These are phyloP conservation scores for Cephus pygmeus DNA, from an alignment of 2,888 invertebrate genomes.

Conservation along the genomic window DNA sequence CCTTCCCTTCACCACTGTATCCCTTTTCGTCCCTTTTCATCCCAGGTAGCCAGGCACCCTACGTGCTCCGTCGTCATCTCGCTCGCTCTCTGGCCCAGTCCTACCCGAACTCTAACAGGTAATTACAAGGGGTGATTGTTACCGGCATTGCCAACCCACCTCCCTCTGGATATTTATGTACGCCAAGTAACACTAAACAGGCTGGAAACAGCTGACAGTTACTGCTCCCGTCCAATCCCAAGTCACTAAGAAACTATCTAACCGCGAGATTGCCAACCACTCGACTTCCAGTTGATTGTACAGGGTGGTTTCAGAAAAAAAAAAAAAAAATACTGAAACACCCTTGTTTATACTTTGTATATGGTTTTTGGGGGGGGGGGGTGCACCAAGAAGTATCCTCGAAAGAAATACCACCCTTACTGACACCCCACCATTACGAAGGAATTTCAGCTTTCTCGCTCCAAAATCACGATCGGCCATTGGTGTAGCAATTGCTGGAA, in stretches of 20 bases:
- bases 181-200: constrained; percentile 35
- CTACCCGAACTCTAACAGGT: constrained; percentile 33
- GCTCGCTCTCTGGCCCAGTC: not conserved
- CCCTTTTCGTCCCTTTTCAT: constrained; percentile 8
- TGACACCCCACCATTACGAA: too few species aligned
- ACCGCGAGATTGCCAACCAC: not conserved
- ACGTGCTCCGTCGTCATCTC: not conserved
- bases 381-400: too few species aligned
- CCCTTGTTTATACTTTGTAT: too few species aligned
- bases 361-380: too few species aligned
- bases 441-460: too few species aligned
- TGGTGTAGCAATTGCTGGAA: too few species aligned
- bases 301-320: too few species aligned
- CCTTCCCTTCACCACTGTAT: constrained; percentile 7
- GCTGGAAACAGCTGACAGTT: constrained; percentile 42
- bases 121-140: constrained; percentile 43
- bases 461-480: too few species aligned
- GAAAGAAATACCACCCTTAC: too few species aligned
- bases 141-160: constrained; percentile 28
- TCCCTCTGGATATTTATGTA: constrained; percentile 39
- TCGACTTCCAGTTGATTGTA: too few species aligned
- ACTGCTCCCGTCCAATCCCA: constrained; percentile 16
- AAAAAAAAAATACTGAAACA: too few species aligned
- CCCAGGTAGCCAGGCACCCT: constrained; percentile 9
- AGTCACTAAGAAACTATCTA: not conserved